Conservation (phyloP, 2,797 vertebrate genomes). For the Antennarius maculatus region DNA sequence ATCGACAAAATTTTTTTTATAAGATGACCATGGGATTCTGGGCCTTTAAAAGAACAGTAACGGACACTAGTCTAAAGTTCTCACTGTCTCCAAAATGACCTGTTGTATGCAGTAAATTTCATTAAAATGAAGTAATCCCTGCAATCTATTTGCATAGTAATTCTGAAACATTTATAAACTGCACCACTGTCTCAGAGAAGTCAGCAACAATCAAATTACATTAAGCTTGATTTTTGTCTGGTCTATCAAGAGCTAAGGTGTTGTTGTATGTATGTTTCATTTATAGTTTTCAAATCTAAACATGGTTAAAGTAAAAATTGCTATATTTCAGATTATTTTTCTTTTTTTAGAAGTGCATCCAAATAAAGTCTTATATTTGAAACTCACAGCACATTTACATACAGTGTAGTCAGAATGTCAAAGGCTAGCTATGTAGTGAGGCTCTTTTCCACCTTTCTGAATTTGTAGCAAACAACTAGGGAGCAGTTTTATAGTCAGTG, state of each 20-base stretch:
- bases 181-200: slow-evolving; percentile 56
- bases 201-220: slow-evolving; percentile 69
- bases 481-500: slow-evolving; percentile 1
- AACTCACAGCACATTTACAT: neutral
- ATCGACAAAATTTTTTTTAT: neutral
- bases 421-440: neutral
- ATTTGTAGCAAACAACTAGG: neutral
- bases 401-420: slow-evolving; percentile 1
- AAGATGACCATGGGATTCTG: neutral
- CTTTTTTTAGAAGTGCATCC: neutral
- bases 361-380: neutral
- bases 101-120: slow-evolving; percentile 35
- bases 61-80: neutral
- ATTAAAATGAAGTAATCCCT: slow-evolving; percentile 54
- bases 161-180: slow-evolving; percentile 46
- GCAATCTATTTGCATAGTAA: slow-evolving; percentile 74
- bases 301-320: neutral
- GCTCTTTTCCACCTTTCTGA: neutral
- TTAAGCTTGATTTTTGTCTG: slow-evolving; percentile 45
- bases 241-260: slow-evolving; percentile 12
- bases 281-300: slow-evolving; percentile 22
- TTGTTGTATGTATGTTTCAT: slow-evolving; percentile 31
- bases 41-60: neutral
- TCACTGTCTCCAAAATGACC: slow-evolving; percentile 15
- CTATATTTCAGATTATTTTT: neutral